Conservation (phyloP, 2,113 vertebrate species). For the Chionodraco myersi region DNA sequence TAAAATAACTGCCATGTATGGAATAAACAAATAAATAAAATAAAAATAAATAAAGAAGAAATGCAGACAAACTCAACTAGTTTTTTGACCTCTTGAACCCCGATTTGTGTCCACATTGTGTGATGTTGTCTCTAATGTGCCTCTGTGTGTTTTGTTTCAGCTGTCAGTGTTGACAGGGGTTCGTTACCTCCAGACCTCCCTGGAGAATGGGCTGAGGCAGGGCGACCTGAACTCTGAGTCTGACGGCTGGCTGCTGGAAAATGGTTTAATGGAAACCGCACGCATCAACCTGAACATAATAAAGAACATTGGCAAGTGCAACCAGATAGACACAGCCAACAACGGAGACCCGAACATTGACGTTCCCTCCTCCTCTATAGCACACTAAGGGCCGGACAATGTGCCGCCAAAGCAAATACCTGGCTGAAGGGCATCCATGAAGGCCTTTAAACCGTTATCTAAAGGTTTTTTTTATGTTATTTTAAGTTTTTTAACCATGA, state of each 20-base stretch:
- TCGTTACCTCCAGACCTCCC: slow-evolving; percentile 90
- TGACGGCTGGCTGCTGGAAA: slow-evolving; percentile 90
- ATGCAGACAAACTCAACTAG: neutral
- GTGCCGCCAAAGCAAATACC: slow-evolving; percentile 77
- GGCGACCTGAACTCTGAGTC: slow-evolving; percentile 87
- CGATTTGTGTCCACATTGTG: neutral
- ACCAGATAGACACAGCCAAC: slow-evolving; percentile 84
- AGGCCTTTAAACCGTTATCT: slow-evolving; percentile 1
- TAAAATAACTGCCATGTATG: no score
- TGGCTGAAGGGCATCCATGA: neutral
- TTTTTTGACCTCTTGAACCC: neutral
- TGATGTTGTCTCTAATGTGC: neutral
- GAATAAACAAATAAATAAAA: no score
- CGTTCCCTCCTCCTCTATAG: slow-evolving; percentile 79
- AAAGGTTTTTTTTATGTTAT: neutral
- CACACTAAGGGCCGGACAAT: slow-evolving; percentile 85
- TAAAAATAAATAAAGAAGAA: no score
- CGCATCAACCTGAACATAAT: slow-evolving; percentile 88
- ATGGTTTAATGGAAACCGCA: slow-evolving; percentile 88
- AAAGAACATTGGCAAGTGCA: slow-evolving; percentile 88
- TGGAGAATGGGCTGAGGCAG: slow-evolving; percentile 87
- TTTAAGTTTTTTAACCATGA: neutral
- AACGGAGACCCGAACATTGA: slow-evolving; percentile 87
- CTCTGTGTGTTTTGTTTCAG: slow-evolving; percentile 67
- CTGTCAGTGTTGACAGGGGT: slow-evolving; percentile 89